phyloP scores from a whole-genome alignment of 2,797 vertebrate species.

The Pangasius mekongensis region DNA sequence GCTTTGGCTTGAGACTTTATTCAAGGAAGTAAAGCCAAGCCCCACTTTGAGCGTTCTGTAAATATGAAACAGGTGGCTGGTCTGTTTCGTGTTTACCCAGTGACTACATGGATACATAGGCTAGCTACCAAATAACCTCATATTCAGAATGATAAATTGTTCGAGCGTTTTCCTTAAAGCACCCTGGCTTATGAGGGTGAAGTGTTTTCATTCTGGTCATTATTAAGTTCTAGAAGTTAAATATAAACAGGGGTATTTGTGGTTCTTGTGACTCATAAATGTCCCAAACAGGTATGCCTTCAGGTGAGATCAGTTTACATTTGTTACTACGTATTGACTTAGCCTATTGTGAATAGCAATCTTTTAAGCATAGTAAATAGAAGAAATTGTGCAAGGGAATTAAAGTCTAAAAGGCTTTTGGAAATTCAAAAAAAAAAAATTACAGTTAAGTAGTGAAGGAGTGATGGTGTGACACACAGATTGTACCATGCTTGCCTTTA shows the following conservation, averaged over 20 bases:
- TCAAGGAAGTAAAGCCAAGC: constrained; percentile 24
- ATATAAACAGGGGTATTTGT: constrained; percentile 1
- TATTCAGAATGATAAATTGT: not conserved
- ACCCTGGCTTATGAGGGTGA: constrained; percentile 1
- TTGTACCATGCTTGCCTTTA: not conserved
- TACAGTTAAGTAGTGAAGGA: not conserved
- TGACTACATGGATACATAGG: constrained; percentile 19
- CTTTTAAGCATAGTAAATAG: not conserved
- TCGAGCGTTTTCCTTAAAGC: not conserved
- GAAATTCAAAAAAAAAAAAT: too few relatives aligned
- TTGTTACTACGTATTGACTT: not conserved
- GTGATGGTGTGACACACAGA: not conserved
- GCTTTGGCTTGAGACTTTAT: constrained; percentile 3
- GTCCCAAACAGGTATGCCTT: not conserved
- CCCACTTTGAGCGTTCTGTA: not conserved
- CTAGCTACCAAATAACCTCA: constrained; percentile 6
- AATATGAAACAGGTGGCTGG: constrained; percentile 28
- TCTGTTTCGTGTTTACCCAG: constrained; percentile 30
- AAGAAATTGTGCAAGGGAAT: not conserved
- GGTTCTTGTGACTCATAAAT: constrained; percentile 19
- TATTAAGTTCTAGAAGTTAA: too few relatives aligned
- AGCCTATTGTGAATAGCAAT: not conserved
- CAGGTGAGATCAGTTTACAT: constrained; percentile 4
- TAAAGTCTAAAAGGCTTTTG: not conserved
- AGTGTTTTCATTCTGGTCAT: not conserved